Evolutionary conservation across 2,113 vertebrate species (phyloP).

Genomic region (Hymenochirus boettgeri): DNA sequence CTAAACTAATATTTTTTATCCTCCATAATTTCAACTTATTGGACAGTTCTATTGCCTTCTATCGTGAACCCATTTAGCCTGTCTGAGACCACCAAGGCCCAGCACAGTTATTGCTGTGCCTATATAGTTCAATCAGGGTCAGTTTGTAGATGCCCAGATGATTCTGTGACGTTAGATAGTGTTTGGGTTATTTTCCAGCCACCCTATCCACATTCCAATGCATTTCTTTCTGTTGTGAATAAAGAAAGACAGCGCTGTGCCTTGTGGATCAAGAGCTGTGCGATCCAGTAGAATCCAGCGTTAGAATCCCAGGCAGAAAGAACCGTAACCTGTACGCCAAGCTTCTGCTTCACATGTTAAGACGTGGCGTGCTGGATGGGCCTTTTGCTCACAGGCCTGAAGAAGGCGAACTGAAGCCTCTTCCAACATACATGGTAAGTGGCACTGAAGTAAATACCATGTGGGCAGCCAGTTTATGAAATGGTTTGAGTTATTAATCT

Average conservation of each 20-base stretch:
- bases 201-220: too few species aligned
- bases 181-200: too few species aligned
- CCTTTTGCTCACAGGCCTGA: constrained; percentile 82
- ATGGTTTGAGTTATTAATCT: too few species aligned
- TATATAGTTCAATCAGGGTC: background rate
- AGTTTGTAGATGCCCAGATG: too few species aligned
- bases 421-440: constrained; percentile 86
- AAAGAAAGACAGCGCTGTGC: constrained; percentile 82
- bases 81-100: background rate
- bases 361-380: constrained; percentile 71
- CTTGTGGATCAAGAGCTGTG: constrained; percentile 88
- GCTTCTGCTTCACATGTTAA: constrained; percentile 86
- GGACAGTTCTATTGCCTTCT: too few species aligned
- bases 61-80: too few species aligned
- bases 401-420: constrained; percentile 69
- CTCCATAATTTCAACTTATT: too few species aligned
- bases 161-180: too few species aligned
- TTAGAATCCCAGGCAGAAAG: constrained; percentile 68
- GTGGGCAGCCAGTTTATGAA: too few species aligned
- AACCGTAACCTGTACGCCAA: constrained; percentile 83
- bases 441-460: background rate
- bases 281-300: constrained; percentile 68
- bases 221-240: too few species aligned
- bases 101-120: background rate
- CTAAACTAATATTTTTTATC: too few species aligned